Evolutionary conservation across 2,888 invertebrate species (phyloP).

Genomic region (Microdon myrmicae): DNA sequence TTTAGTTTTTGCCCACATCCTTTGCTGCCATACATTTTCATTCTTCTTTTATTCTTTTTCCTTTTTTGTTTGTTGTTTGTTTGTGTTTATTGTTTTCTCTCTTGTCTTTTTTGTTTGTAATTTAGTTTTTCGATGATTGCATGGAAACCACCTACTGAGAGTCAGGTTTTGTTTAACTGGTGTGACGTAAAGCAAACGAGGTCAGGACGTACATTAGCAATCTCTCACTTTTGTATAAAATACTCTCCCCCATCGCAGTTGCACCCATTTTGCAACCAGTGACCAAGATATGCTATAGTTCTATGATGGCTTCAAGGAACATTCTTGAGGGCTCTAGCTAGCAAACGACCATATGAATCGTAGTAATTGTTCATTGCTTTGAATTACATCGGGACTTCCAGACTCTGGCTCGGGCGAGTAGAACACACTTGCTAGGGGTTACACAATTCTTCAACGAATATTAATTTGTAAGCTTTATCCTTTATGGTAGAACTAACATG

Average conservation of each 20-base stretch:
- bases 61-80: too few relatives aligned
- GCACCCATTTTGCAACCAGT: conserved; percentile 4
- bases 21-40: too few relatives aligned
- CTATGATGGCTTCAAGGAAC: conserved; percentile 12
- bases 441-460: conserved; percentile 25
- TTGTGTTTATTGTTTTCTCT: too few relatives aligned
- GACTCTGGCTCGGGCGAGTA: too few relatives aligned
- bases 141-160: conserved; percentile 27
- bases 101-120: too few relatives aligned
- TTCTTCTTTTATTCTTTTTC: too few relatives aligned
- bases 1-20: conserved; percentile 5
- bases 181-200: conserved; percentile 11
- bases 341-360: conserved; percentile 16
- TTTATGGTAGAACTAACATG: conserved; percentile 9
- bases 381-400: conserved; percentile 30
- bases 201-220: conserved; percentile 17
- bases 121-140: too few relatives aligned
- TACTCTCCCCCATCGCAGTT: neutral
- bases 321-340: conserved; percentile 5
- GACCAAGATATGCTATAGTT: too few relatives aligned
- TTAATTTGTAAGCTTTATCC: conserved; percentile 37
- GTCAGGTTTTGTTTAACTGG: conserved; percentile 15
- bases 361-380: conserved; percentile 27
- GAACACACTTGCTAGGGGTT: conserved; percentile 12
- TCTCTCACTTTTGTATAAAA: neutral